Evolutionary conservation across 1,140 invertebrate genomes (phyloP), one percentile per base, ranked within the genome.

Genomic region (Lucilia cuprina): DNA sequence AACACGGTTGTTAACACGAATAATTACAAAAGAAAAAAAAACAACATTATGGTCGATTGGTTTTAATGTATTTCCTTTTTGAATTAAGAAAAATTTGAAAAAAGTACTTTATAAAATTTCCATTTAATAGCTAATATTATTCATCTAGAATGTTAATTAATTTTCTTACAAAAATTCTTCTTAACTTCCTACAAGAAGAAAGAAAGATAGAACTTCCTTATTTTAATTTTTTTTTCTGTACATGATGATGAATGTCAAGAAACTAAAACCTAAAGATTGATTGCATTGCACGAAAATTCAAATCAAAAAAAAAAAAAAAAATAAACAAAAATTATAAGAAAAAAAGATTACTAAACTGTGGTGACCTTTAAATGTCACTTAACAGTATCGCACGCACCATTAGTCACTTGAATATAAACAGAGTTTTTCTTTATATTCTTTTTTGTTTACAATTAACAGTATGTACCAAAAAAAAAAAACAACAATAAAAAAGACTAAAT

Each of bases 341-440:
- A 5, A 74, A 74, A 74, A 30, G 19, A 74, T 74, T 74, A 14
- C 74, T 30, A 74, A 74, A 74, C 74, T 30, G n/a, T 30, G 13
- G 25, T 74, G 74, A 74, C 74, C 74, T 74, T 74, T 74, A 25
- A 74, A 74, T 74, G 74, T 74, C 74, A 74, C 74, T 74, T 30
- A 74, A 74, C 65, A 74, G 21, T 21, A 3, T 19, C 65, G 14
- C 13, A 55, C 50, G 50, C 50, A 55, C 50, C 21, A 30, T 74
- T 74, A 74, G 74, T 74, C 74, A 55, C 50, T 55, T 55, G 50
- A 55, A 55, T 8, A 55, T 17, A 55, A 55, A 55, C 5, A 55
- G n/a, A n/a, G n/a, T n/a, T 12, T 41, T 41, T 41, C 8, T 41
- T 41, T 41, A 5, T 8, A 41, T 13, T 8, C 50, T 55, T 12